Conservation (phyloP, 23 tunicate species). For the Halocynthia aurantium region DNA sequence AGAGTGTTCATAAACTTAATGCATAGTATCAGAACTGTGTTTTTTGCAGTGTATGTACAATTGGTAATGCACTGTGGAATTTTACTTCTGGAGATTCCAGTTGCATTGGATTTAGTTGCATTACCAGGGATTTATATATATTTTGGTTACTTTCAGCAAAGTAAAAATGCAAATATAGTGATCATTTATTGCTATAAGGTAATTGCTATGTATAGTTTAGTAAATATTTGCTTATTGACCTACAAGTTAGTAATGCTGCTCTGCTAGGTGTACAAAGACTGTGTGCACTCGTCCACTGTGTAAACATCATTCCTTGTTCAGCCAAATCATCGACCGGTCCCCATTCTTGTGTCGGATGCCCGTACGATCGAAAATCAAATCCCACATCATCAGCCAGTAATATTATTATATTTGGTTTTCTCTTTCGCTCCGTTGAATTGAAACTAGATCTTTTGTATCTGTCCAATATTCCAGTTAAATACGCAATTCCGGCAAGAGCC, state of each 20-base stretch:
- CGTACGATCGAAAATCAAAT: constrained; percentile 37
- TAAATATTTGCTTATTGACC: neutral
- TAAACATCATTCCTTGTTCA: constrained; percentile 43
- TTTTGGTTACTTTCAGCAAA: too few relatives aligned
- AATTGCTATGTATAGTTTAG: neutral
- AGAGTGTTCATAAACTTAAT: too few relatives aligned
- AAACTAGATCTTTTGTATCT: too few relatives aligned
- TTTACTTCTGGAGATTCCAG: too few relatives aligned
- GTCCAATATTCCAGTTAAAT: too few relatives aligned
- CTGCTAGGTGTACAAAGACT: constrained; percentile 57
- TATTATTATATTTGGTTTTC: constrained; percentile 1
- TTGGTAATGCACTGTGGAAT: too few relatives aligned
- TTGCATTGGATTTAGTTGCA: too few relatives aligned
- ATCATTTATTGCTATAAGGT: too few relatives aligned
- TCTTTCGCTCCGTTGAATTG: too few relatives aligned
- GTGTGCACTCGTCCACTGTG: constrained; percentile 47
- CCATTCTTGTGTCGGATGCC: constrained; percentile 53
- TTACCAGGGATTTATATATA: too few relatives aligned
- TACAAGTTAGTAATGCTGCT: constrained; percentile 60
- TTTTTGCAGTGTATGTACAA: neutral
- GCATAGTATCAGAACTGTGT: neutral
- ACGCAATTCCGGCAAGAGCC: too few relatives aligned
- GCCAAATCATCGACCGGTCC: constrained; percentile 52
- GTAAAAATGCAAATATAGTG: too few relatives aligned
- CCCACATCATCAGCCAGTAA: neutral